Percentiles rank a stretch among this genome's conserved stretches.
Conservation (phyloP, 2,113 vertebrate genomes). For the Podiceps cristatus region DNA sequence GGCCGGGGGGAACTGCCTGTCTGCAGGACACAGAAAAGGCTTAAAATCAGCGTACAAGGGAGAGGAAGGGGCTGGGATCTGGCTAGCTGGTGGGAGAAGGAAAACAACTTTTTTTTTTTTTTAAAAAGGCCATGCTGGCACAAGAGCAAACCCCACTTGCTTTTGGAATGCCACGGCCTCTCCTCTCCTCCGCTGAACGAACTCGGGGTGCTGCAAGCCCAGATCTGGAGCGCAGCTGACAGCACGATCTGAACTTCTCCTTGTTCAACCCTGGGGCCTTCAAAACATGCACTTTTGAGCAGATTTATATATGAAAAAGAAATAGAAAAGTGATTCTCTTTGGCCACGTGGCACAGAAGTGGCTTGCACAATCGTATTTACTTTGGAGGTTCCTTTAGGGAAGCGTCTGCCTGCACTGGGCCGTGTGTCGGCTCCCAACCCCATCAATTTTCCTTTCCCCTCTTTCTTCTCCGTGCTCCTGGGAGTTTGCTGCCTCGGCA, state of each 20-base stretch:
- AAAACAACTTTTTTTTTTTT: neutral
- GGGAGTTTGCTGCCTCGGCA: neutral
- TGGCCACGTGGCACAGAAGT: neutral
- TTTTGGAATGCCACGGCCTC: neutral
- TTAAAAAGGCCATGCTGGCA: neutral
- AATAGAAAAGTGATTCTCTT: neutral
- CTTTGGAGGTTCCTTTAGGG: neutral
- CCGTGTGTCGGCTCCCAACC: fast-evolving
- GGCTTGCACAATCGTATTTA: neutral
- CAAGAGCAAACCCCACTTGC: neutral
- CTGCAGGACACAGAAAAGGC: fast-evolving
- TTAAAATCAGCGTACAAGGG: neutral
- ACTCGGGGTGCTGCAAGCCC: neutral
- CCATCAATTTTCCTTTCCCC: neutral
- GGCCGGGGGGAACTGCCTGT: neutral
- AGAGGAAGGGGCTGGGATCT: neutral
- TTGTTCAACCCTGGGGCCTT: neutral
- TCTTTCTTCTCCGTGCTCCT: neutral
- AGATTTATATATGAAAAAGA: neutral
- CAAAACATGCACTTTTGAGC: neutral
- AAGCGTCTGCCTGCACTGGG: fast-evolving
- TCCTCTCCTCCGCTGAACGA: fast-evolving
- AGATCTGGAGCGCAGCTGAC: neutral
- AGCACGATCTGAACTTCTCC: neutral
- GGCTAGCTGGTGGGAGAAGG: neutral